Conservation (phyloP, 2,113 vertebrate genomes). For the Thymallus thymallus region DNA sequence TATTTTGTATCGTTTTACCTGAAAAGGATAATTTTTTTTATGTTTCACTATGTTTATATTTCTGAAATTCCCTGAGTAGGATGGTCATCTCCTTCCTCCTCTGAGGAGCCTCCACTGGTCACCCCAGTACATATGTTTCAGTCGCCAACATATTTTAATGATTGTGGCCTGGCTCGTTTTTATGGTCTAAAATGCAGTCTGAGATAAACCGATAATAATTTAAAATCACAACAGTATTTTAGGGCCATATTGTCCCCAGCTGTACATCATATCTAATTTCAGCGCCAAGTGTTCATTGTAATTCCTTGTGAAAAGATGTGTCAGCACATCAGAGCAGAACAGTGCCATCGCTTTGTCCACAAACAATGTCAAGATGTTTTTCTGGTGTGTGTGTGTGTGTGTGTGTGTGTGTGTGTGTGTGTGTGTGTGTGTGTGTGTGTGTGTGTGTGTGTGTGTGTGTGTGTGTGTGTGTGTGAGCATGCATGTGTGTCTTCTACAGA, state of each 20-base stretch:
- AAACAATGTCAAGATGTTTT: constrained; percentile 50
- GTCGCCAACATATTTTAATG: not conserved
- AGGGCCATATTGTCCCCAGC: not conserved
- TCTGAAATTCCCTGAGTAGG: too few relatives aligned
- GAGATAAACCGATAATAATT: not conserved
- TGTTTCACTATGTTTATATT: too few relatives aligned
- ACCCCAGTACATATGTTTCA: not conserved
- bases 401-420: too few relatives aligned
- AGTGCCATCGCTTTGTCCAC: constrained; percentile 46
- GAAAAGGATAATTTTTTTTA: too few relatives aligned
- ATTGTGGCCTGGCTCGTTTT: constrained; percentile 18
- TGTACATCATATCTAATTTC: constrained; percentile 3
- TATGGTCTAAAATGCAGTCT: not conserved
- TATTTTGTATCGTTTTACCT: too few relatives aligned
- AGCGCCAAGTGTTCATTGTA: constrained; percentile 37
- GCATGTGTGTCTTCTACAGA: constrained; percentile 1
- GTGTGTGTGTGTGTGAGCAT: too few relatives aligned
- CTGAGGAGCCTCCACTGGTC: too few relatives aligned
- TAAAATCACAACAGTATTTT: not conserved
- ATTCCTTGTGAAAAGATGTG: constrained; percentile 55
- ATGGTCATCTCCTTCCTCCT: too few relatives aligned
- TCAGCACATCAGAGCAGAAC: constrained; percentile 52
- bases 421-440: too few relatives aligned
- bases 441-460: too few relatives aligned
- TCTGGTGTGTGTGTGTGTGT: constrained; percentile 21